Evolutionary conservation across 1,140 invertebrate species (phyloP).

Genomic region (Mizuhopecten yessoensis): DNA sequence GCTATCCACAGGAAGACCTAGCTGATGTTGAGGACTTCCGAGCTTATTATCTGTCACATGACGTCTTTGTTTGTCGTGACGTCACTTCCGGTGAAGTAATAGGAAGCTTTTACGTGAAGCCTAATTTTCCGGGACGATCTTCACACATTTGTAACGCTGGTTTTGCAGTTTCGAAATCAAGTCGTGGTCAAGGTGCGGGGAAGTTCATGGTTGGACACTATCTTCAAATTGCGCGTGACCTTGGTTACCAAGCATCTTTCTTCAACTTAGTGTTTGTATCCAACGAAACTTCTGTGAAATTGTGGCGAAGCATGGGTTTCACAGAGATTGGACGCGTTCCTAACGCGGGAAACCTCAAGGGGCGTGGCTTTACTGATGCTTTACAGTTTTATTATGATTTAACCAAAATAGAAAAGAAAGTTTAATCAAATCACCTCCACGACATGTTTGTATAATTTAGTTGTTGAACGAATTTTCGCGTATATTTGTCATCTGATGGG

Average conservation of each 20-base stretch:
- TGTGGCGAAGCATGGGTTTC: slow-evolving; percentile 75
- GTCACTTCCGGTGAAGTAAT: slow-evolving; percentile 53
- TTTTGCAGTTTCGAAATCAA: slow-evolving; percentile 64
- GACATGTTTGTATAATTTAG: too few relatives aligned
- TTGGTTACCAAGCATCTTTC: slow-evolving; percentile 68
- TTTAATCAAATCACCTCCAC: too few relatives aligned
- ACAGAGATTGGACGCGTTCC: slow-evolving; percentile 73
- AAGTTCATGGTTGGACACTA: slow-evolving; percentile 67
- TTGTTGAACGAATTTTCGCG: too few relatives aligned
- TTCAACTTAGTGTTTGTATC: slow-evolving; percentile 76
- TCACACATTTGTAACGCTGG: slow-evolving; percentile 75
- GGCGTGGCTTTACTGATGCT: slow-evolving; percentile 63
- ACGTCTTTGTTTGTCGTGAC: slow-evolving; percentile 68
- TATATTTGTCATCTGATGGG: too few relatives aligned
- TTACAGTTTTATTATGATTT: slow-evolving; percentile 70
- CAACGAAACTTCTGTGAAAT: slow-evolving; percentile 65
- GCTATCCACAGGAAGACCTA: slow-evolving; percentile 74
- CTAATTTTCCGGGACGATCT: slow-evolving; percentile 76
- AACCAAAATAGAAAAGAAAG: slow-evolving; percentile 48
- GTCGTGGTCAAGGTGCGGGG: slow-evolving; percentile 67
- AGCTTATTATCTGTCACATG: slow-evolving; percentile 71
- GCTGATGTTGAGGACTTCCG: slow-evolving; percentile 66
- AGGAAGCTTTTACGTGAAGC: slow-evolving; percentile 76
- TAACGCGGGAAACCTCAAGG: slow-evolving; percentile 73
- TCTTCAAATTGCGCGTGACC: slow-evolving; percentile 63